Conservation (phyloP, 2,113 vertebrate genomes). For the Chrysemys picta region DNA sequence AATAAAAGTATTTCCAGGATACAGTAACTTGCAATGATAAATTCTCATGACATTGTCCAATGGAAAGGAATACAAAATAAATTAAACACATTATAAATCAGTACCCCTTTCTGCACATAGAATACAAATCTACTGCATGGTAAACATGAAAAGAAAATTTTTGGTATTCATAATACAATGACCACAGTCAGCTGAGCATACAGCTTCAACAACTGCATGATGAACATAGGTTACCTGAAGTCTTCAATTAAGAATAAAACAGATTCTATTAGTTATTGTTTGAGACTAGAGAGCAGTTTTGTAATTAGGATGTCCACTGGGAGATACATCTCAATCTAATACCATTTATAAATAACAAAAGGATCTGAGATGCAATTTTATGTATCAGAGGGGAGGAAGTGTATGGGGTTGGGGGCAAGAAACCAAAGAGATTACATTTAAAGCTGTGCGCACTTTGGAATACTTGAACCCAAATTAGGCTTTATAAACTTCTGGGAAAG, state of each 20-base stretch:
- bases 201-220: conserved; percentile 17
- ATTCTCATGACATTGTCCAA: conserved; percentile 3
- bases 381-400: neutral
- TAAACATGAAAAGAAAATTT: neutral
- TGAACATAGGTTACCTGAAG: conserved; percentile 2
- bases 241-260: conserved; percentile 45
- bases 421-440: neutral
- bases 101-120: neutral
- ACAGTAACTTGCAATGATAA: neutral
- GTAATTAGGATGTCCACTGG: conserved; percentile 47
- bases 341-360: no score
- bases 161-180: conserved; percentile 11
- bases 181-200: neutral
- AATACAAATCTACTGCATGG: conserved; percentile 15
- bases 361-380: no score
- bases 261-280: conserved; percentile 17
- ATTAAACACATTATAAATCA: neutral
- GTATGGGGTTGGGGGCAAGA: neutral
- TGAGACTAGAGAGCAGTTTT: conserved; percentile 28
- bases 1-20: neutral
- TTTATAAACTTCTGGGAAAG: neutral
- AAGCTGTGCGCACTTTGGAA: neutral
- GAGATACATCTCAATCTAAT: neutral
- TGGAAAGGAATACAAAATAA: neutral
- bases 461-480: neutral